Evolutionary conservation across 2,797 vertebrate species (phyloP), one percentile per base, ranked within the genome.

Genomic region (Toxotes lorentzi): DNA sequence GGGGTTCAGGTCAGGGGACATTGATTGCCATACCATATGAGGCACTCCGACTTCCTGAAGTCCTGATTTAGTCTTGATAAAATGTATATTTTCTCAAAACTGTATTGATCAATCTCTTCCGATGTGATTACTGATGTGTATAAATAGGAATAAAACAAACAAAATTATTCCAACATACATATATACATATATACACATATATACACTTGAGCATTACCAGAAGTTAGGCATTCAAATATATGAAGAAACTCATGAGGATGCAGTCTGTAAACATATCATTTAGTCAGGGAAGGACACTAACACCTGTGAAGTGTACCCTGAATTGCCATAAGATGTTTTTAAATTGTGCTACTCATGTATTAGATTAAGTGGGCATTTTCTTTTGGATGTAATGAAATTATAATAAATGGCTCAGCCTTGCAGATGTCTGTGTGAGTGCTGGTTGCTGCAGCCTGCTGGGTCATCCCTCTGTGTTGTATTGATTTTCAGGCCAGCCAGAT

Each of bases 401-500:
- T 23, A 66, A 30, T 50, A 32, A 10, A 56, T 24, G 30, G 48
- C 56, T 62, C 17, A 50, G 47, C 63, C 48, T 30, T 32, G 50
- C 51, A 56, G 51, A n/a, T 62, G 61, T 78, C 60, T 64, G 63
- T 84, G 63, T 76, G 65, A 75, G 50, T 43, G 59, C 81, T 67
- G 68, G 63, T 54, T 72, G 61, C 63, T 71, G 70, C 65, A 71
- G 81, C 50, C 66, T 70, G 66, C 76, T 73, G 38, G 78, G 64
- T 76, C 35, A 13, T 83, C 69, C 56, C 23, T 34, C 14, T 76
- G 69, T 1, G 32, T 38, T 61, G 6, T 61, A 91, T 92, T 86
- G 76, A 92, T 93, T 87, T 91, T 80, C 59, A 62, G 40, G 21
- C 85, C 70, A 76, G 65, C 73, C 65, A 69, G 81, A 80, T 65